A percentile compares a stretch with the other conserved stretches of the same genome.
Evolutionary conservation across 2,797 vertebrate genomes (phyloP).

Genomic region (Coregonus sp.): DNA sequence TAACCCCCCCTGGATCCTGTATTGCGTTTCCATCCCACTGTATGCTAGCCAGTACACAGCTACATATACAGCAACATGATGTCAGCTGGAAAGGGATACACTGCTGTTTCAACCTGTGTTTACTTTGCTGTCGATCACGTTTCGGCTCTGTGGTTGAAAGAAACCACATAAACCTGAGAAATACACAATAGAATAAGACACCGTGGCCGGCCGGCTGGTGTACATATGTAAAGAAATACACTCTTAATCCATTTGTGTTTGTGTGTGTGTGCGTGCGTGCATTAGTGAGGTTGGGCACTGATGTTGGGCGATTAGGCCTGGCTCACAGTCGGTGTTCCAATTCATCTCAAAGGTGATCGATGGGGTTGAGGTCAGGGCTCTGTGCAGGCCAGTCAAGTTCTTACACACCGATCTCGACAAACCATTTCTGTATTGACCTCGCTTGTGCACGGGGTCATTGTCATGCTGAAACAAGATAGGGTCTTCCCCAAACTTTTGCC

Average conservation of each 20-base stretch:
- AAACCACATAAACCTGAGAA: conserved; percentile 53
- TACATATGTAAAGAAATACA: conserved; percentile 22
- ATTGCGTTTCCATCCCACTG: conserved; percentile 13
- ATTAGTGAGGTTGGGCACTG: too few species aligned
- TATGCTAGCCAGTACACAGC: conserved; percentile 14
- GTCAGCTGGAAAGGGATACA: conserved; percentile 35
- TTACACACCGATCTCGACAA: too few species aligned
- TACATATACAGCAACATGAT: conserved; percentile 30
- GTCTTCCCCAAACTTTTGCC: too few species aligned
- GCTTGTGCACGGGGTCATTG: too few species aligned
- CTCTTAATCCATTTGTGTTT: background rate
- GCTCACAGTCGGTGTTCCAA: too few species aligned
- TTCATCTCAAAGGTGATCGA: too few species aligned
- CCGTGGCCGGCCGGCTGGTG: conserved; percentile 21
- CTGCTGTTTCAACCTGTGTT: conserved; percentile 52
- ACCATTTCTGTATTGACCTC: too few species aligned
- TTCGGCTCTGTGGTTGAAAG: conserved; percentile 44
- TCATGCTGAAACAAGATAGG: too few species aligned
- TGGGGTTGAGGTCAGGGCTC: too few species aligned
- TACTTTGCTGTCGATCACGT: conserved; percentile 52
- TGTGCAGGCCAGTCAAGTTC: too few species aligned
- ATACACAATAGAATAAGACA: conserved; percentile 22
- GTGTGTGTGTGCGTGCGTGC: background rate
- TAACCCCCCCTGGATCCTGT: background rate
- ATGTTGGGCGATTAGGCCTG: too few species aligned